Evolutionary conservation across 2,888 invertebrate species (phyloP).

Genomic region (Ganaspis brasiliensis): DNA sequence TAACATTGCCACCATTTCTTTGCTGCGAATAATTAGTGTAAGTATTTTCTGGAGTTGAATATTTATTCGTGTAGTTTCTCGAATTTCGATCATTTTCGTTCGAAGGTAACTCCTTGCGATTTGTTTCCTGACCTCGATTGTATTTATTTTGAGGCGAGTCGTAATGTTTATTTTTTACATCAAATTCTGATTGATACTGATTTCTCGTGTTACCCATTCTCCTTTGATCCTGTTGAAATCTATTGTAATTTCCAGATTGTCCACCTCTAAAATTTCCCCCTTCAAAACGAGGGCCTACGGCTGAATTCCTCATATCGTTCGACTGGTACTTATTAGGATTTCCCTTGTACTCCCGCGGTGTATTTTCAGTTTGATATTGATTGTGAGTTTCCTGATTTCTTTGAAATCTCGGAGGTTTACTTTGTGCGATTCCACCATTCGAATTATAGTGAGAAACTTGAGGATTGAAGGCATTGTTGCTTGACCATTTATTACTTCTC

Average conservation of each 20-base stretch:
- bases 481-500: slow-evolving; percentile 68
- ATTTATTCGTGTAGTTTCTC: slow-evolving; percentile 69
- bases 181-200: slow-evolving; percentile 65
- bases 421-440: slow-evolving; percentile 68
- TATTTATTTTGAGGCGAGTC: slow-evolving; percentile 67
- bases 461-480: slow-evolving; percentile 55
- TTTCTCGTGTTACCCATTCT: slow-evolving; percentile 64
- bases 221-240: slow-evolving; percentile 64
- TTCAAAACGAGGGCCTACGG: slow-evolving; percentile 65
- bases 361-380: slow-evolving; percentile 67
- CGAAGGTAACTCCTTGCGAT: slow-evolving; percentile 61
- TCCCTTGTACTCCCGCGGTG: slow-evolving; percentile 58
- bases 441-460: slow-evolving; percentile 67
- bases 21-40: slow-evolving; percentile 53
- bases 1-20: slow-evolving; percentile 67
- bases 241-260: slow-evolving; percentile 60
- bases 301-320: slow-evolving; percentile 69
- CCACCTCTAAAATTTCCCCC: slow-evolving; percentile 59
- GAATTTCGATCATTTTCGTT: slow-evolving; percentile 67
- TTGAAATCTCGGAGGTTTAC: slow-evolving; percentile 85
- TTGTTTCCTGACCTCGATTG: slow-evolving; percentile 66
- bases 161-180: slow-evolving; percentile 65
- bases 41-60: slow-evolving; percentile 51
- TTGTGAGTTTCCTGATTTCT: slow-evolving; percentile 79
- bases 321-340: slow-evolving; percentile 61